Conservation (phyloP, 2,888 invertebrate species). For the Cheilosia vulpina region DNA sequence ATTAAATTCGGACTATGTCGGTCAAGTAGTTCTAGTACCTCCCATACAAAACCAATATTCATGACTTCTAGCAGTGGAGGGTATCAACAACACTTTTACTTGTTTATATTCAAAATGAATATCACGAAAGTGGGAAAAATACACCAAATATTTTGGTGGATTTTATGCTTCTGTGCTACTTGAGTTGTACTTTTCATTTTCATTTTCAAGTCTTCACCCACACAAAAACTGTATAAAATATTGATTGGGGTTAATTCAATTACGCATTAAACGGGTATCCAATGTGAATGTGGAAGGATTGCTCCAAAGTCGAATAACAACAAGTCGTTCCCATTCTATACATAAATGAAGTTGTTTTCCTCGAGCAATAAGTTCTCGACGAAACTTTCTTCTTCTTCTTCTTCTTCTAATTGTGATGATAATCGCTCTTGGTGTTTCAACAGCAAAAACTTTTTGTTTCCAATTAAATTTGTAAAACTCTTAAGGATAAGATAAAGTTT, state of each 20-base stretch:
- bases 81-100: no score
- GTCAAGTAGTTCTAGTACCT: no score
- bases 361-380: conserved; percentile 9
- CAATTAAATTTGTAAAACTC: conserved; percentile 19
- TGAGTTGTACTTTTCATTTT: no score
- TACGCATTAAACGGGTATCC: conserved; percentile 2
- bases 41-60: no score
- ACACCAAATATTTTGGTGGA: no score
- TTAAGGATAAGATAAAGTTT: conserved; percentile 28
- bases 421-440: conserved; percentile 28
- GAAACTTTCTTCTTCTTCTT: conserved; percentile 10
- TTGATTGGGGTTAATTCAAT: background rate
- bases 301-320: background rate
- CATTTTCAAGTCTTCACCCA: no score
- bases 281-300: background rate
- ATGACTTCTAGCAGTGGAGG: no score
- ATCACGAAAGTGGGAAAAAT: no score
- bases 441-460: conserved; percentile 12
- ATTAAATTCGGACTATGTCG: no score
- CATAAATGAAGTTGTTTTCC: conserved; percentile 1
- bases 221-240: no score
- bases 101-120: no score
- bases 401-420: conserved; percentile 7
- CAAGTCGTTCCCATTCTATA: background rate
- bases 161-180: no score